Conservation (phyloP, 37 sponge, comb jelly and placozoan species). For the Chondrosia reniformis region DNA sequence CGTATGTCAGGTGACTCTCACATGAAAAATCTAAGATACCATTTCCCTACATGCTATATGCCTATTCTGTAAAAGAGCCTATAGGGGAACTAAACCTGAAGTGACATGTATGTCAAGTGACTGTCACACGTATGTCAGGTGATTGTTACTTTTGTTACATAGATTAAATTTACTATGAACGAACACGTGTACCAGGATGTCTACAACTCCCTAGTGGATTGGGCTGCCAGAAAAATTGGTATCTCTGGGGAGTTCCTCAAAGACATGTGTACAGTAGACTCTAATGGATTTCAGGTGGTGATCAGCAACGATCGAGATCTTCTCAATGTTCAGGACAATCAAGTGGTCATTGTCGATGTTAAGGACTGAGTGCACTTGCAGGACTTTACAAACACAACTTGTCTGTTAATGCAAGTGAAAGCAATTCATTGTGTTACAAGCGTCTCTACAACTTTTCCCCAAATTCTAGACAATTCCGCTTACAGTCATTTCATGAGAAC, state of each 20-base stretch:
- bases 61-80: too few species aligned
- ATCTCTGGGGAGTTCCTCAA: conserved; percentile 19
- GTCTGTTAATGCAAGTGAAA: too few species aligned
- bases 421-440: too few species aligned
- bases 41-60: too few species aligned
- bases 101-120: too few species aligned
- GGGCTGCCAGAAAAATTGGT: conserved; percentile 3
- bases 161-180: neutral
- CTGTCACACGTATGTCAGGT: neutral
- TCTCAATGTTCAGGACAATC: neutral
- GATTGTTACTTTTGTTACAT: neutral
- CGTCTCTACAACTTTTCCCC: too few species aligned
- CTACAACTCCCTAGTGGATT: neutral
- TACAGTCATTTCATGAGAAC: too few species aligned
- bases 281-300: conserved; percentile 1
- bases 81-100: too few species aligned
- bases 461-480: too few species aligned
- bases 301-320: neutral
- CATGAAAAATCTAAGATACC: too few species aligned
- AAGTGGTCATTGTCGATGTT: neutral
- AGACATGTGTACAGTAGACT: neutral
- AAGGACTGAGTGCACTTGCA: neutral
- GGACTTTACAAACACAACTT: neutral
- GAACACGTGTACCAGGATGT: neutral
- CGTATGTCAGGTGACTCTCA: too few species aligned